Conservation (phyloP, 1,140 invertebrate genomes). For the Drosophila fuyamai region DNA sequence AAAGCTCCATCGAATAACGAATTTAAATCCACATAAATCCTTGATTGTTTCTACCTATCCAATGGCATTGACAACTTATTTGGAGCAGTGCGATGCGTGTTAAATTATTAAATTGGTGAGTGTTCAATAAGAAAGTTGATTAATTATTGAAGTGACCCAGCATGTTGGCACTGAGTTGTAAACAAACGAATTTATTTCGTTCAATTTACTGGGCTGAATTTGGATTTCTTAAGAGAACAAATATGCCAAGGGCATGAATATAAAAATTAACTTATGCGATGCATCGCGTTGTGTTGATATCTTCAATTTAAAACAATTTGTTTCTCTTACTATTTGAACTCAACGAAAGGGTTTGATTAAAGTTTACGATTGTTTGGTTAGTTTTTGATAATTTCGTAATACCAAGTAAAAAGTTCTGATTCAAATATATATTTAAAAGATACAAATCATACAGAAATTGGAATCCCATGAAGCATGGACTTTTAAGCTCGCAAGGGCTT, state of each 20-base stretch:
- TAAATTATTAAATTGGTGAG: constrained; percentile 37
- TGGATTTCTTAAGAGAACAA: neutral
- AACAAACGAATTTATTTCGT: constrained; percentile 1
- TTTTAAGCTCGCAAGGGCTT: too few species aligned
- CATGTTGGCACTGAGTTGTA: neutral
- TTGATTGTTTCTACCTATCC: constrained; percentile 13
- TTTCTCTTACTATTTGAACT: too few species aligned
- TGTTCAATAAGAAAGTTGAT: constrained; percentile 28
- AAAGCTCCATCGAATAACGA: constrained; percentile 1
- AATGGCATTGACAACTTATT: constrained; percentile 28
- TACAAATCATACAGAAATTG: too few species aligned
- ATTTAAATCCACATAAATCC: constrained; percentile 24
- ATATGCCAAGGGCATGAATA: constrained; percentile 1
- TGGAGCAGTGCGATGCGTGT: constrained; percentile 19
- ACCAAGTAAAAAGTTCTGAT: too few species aligned
- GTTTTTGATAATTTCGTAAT: neutral
- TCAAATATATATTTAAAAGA: too few species aligned
- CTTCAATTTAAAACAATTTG: neutral
- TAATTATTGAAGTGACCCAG: constrained; percentile 26
- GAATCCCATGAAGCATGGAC: too few species aligned
- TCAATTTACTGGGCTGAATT: neutral
- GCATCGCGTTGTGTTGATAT: neutral
- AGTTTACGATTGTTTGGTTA: neutral
- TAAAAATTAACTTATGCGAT: constrained; percentile 2
- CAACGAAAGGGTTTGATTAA: too few species aligned